A percentile compares a stretch with the other conserved stretches of the same genome.
These are phyloP conservation scores for Nemotelus nigrinus DNA, from an alignment of 2,888 invertebrate species.

Conservation along the genomic window DNA sequence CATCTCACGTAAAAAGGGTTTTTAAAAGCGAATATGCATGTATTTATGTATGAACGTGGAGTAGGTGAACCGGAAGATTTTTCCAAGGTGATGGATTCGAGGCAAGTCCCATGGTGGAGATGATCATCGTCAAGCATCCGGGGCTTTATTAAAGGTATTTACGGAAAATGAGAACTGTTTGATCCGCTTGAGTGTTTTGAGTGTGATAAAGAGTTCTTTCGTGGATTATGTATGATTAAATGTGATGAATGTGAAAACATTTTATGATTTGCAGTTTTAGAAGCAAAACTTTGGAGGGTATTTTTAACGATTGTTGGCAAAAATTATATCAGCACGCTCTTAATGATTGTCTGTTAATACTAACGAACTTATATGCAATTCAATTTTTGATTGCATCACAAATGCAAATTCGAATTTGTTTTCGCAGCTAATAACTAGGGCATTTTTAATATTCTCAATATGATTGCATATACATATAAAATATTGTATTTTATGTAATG, in stretches of 20 bases:
- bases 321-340: no score
- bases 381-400: no score
- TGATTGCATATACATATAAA: no score
- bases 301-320: no score
- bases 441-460: no score
- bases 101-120: constrained; percentile 16
- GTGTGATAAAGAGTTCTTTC: constrained; percentile 49
- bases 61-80: constrained; percentile 43
- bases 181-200: constrained; percentile 49
- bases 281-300: not conserved
- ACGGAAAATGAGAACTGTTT: constrained; percentile 42
- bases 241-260: constrained; percentile 42
- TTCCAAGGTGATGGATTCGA: constrained; percentile 24
- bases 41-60: constrained; percentile 16
- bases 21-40: constrained; percentile 8
- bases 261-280: constrained; percentile 31
- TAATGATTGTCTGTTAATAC: no score
- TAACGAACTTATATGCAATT: no score
- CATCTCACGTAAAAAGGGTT: constrained; percentile 47
- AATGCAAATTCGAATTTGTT: no score
- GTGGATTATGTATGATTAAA: constrained; percentile 45
- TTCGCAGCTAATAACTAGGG: no score
- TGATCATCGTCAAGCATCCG: constrained; percentile 30
- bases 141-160: constrained; percentile 37
- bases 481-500: no score